phyloP scores from a whole-genome alignment of 2,888 invertebrate species.

The Acheta domesticus region DNA sequence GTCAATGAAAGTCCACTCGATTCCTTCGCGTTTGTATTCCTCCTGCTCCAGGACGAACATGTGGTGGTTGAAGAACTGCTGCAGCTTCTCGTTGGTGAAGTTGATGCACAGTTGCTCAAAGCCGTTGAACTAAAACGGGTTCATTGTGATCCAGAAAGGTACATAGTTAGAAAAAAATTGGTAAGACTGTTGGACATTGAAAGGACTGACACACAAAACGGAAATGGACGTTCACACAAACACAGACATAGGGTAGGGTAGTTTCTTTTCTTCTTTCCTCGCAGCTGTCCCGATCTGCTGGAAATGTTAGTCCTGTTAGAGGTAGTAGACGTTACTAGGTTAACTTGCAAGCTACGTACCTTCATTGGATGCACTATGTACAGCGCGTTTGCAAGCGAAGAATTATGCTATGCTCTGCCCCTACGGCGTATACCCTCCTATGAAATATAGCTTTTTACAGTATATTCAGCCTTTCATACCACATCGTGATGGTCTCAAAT shows the following conservation, averaged over 20 bases:
- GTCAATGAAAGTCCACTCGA: constrained; percentile 90
- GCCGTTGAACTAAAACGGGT: constrained; percentile 68
- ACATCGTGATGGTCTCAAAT: no score
- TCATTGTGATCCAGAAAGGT: neutral
- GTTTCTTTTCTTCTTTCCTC: neutral
- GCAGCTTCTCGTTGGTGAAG: constrained; percentile 88
- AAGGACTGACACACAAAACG: neutral
- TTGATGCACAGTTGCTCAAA: constrained; percentile 93
- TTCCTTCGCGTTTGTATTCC: constrained; percentile 86
- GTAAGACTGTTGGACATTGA: constrained; percentile 29
- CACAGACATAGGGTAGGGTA: neutral
- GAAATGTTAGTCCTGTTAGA: neutral
- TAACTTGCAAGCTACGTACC: neutral
- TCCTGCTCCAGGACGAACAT: constrained; percentile 94
- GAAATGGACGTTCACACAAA: neutral
- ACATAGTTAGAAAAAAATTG: constrained; percentile 31
- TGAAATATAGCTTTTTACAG: no score
- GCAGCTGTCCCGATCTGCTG: neutral
- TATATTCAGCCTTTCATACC: no score
- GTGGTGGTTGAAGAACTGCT: constrained; percentile 91
- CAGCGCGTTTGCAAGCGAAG: no score
- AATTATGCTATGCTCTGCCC: no score
- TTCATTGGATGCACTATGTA: neutral
- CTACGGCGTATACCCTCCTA: no score
- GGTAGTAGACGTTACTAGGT: neutral